phyloP scores from a whole-genome alignment of 2,113 vertebrate species.

The Patagioenas fasciata region DNA sequence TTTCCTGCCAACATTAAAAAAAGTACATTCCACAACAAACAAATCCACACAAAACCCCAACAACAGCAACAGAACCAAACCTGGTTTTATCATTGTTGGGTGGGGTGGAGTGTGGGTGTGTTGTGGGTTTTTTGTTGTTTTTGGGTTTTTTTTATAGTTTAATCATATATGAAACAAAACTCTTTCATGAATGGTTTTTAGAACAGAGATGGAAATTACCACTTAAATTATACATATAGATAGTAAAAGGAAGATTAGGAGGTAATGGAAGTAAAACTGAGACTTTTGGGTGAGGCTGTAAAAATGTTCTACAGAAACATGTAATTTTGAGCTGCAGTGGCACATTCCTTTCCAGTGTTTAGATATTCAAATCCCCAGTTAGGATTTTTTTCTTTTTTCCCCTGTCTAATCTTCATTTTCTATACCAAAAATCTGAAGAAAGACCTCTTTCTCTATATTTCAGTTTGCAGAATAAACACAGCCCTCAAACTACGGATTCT shows the following conservation, averaged over 20 bases:
- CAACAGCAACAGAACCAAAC: not conserved
- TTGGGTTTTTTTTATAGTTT: not conserved
- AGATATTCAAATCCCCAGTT: not conserved
- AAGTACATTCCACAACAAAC: not conserved
- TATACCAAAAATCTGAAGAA: not conserved
- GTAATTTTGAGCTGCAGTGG: not conserved
- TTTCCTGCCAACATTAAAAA: not conserved
- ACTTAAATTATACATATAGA: not conserved
- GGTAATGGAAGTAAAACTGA: not conserved
- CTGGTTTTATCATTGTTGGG: not conserved
- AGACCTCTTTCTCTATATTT: not conserved
- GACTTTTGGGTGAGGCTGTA: not conserved
- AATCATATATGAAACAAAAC: not conserved
- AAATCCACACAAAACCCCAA: not conserved
- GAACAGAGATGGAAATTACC: not conserved
- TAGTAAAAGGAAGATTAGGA: not conserved
- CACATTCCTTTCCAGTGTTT: not conserved
- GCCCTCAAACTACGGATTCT: no score
- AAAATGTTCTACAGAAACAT: not conserved
- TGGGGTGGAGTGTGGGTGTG: not conserved
- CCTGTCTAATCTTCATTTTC: not conserved
- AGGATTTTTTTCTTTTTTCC: not conserved
- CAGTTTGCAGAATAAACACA: not conserved
- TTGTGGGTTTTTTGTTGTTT: fast-evolving
- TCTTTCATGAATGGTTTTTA: not conserved